Evolutionary conservation across 2,113 vertebrate species (phyloP), one percentile per base, ranked within the genome.

Genomic region (Haemorhous mexicanus): DNA sequence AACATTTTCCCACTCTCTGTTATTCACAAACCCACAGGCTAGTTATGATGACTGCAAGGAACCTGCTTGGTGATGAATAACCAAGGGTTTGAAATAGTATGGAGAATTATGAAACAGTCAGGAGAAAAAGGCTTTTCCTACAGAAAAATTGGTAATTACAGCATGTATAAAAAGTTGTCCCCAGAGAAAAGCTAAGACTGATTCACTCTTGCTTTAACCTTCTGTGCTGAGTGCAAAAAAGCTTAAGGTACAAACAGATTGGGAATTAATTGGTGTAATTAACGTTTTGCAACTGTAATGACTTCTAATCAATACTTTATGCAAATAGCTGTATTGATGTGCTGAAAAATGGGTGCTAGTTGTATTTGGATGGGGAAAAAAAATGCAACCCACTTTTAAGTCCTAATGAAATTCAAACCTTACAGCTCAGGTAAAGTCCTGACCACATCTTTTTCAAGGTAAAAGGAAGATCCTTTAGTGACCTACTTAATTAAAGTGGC

Each of bases 221-320:
- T 99, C 98, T 98, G 95, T 90, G 97, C 98, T 98, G 94, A 97
- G 98, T 95, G 97, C 97, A 97, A 97, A 98, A 97, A 98, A 98
- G 96, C 98, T 98, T 98, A 96, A 84, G 97, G 98, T 98, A 98
- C 96, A 98, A 98, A 99, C 98, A 99, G 98, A 99, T 98, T 98
- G 98, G 98, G 98, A 99, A 99, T 99, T 99, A 99, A 99, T 99
- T 99, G 98, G 98, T 98, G 97, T 99, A 99, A 99, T 99, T 99
- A 99, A 99, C 98, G 98, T 99, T 99, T 99, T 98, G 98, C 98
- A 97, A 98, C 99, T 99, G 98, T 99, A 99, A 99, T 98, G 98
- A 98, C 98, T 98, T 95, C 91, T 96, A 98, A 99, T 99, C 99
- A 98, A 99, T 99, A 99, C 96, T 93, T 96, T 97, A 99, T 99